These are phyloP conservation scores for Prorops nasuta DNA, from an alignment of 1,140 invertebrate species.

Conservation along the genomic window DNA sequence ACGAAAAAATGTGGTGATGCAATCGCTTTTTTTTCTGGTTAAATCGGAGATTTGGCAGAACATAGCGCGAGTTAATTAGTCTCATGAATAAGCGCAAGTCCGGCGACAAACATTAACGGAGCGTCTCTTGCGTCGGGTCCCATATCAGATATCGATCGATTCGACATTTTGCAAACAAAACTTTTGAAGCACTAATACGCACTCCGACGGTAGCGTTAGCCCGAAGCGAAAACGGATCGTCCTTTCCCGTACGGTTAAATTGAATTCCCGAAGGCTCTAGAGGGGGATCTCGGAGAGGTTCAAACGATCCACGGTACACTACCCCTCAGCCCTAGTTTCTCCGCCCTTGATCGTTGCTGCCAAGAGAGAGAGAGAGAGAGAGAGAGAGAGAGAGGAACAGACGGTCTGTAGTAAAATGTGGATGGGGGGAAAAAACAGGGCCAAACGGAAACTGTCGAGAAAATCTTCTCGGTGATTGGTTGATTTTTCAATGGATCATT, in stretches of 20 bases:
- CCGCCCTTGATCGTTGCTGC: conserved; percentile 27
- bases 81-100: conserved; percentile 15
- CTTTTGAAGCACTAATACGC: conserved; percentile 13
- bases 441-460: conserved; percentile 16
- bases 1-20: no score
- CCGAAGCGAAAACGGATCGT: conserved; percentile 17
- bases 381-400: conserved; percentile 12
- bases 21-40: no score
- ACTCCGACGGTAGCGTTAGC: conserved; percentile 8
- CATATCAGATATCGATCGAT: conserved; percentile 10
- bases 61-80: conserved; percentile 12
- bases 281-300: conserved; percentile 13
- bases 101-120: conserved; percentile 9
- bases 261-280: conserved; percentile 23
- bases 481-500: no score
- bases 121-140: conserved; percentile 1
- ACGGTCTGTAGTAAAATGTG: conserved; percentile 3
- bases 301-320: conserved; percentile 27
- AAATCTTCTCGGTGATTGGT: no score
- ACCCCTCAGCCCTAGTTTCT: conserved; percentile 20
- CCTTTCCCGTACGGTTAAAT: conserved; percentile 24
- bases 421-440: conserved; percentile 2
- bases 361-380: no score
- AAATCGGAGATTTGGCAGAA: no score
- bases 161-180: conserved; percentile 12